A percentile compares a stretch with the other conserved stretches of the same genome.
phyloP scores from a whole-genome alignment of 2,797 vertebrate genomes.

The Etheostoma perlongum region DNA sequence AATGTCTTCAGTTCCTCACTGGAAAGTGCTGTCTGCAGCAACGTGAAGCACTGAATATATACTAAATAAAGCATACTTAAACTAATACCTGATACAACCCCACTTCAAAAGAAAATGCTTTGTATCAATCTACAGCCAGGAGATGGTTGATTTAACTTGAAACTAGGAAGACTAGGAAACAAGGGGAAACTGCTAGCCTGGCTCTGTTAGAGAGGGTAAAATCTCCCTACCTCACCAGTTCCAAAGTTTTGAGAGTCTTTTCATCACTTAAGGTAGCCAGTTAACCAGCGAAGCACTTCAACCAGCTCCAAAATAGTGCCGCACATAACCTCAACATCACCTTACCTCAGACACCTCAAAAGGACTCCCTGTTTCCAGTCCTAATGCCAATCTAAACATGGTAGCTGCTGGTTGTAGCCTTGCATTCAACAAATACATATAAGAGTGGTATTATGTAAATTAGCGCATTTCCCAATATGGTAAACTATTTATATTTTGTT shows the following conservation, averaged over 20 bases:
- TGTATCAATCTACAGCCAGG: not conserved
- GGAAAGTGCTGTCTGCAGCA: too few species aligned
- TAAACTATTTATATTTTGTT: too few species aligned
- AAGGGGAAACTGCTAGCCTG: not conserved
- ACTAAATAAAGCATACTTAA: too few species aligned
- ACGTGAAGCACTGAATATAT: too few species aligned
- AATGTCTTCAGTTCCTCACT: too few species aligned
- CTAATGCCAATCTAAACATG: not conserved
- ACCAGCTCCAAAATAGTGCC: not conserved
- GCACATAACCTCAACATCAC: not conserved
- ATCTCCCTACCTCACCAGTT: not conserved
- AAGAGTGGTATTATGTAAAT: not conserved
- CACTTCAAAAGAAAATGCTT: too few species aligned
- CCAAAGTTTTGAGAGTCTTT: not conserved
- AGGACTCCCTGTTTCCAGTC: not conserved
- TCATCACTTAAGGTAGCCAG: not conserved
- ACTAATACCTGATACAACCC: too few species aligned
- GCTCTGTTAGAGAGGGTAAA: not conserved
- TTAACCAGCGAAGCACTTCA: not conserved
- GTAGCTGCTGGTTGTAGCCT: not conserved
- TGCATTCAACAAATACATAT: not conserved
- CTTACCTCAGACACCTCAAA: not conserved
- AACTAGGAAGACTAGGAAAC: not conserved
- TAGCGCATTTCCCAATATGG: not conserved
- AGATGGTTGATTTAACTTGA: not conserved